phyloP scores from a whole-genome alignment of 2,797 vertebrate genomes.

The Sternarchorhynchus goeldii region DNA sequence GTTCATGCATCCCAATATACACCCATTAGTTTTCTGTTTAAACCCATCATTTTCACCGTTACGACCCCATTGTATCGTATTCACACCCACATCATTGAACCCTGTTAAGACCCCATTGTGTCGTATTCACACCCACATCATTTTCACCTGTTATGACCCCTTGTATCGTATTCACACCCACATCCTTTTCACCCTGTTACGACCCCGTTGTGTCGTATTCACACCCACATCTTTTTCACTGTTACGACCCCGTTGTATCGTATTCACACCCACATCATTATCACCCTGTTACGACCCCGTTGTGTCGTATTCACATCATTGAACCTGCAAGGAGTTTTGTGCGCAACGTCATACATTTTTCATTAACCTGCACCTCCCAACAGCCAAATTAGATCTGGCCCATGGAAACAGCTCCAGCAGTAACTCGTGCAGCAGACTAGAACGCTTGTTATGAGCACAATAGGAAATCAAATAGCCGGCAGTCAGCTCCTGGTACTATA shows the following conservation, averaged over 20 bases:
- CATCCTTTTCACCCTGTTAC: no score
- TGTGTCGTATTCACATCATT: slow-evolving; percentile 51
- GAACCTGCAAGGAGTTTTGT: slow-evolving; percentile 44
- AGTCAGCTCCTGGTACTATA: slow-evolving; percentile 29
- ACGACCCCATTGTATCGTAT: slow-evolving; percentile 30
- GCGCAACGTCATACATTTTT: slow-evolving; percentile 54
- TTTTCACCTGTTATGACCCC: not conserved
- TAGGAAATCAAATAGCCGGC: slow-evolving; percentile 49
- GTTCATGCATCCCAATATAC: slow-evolving; percentile 15
- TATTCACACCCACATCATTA: no score
- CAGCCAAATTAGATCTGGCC: slow-evolving; percentile 57
- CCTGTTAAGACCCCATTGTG: slow-evolving; percentile 11
- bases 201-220: no score
- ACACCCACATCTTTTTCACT: no score
- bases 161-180: no score
- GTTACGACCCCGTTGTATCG: no score
- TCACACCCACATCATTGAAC: not conserved
- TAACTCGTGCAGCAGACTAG: slow-evolving; percentile 46
- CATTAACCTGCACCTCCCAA: slow-evolving; percentile 51
- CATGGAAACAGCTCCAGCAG: slow-evolving; percentile 59
- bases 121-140: slow-evolving; percentile 38
- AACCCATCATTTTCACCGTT: slow-evolving; percentile 45
- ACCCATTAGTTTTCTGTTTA: slow-evolving; percentile 21
- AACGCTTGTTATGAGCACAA: slow-evolving; percentile 45
- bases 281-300: slow-evolving; percentile 20